Base-by-base conservation (phyloP, 2,113 vertebrate genomes). In the Epinephelus lanceolatus region DNA sequence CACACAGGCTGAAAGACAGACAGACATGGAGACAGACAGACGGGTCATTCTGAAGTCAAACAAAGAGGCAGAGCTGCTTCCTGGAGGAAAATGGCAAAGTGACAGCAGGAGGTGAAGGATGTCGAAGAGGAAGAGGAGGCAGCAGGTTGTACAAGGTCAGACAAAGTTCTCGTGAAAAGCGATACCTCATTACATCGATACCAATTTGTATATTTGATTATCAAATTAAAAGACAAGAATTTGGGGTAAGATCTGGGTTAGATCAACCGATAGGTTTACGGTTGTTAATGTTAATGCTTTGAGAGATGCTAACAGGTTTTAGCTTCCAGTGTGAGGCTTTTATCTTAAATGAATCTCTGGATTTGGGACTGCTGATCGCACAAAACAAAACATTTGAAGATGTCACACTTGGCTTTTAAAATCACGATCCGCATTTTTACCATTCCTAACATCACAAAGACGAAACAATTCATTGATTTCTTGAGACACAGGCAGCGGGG, bases 51-150 rank as follows among this genome's bases (percentile, higher is more conserved):
- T 37, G 1, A 75, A 40, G 71, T 21, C 71, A 73, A n/a, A 33
- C 57, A 30, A 30, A 61, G 27, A 60, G 72, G 59, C 59, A 11
- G 72, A 75, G 72, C 72, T 52, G 59, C 47, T 74, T 74, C 57
- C 59, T 49, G 71, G 17, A 49, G 21, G 72, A 75, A 11, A 14
- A n/a, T 6, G 45, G 27, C 18, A 51, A n/a, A 25, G 30, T 52
- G 72, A 63, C 57, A 51, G 19, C 72, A 51, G 52, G 47, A 42
- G 53, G 42, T 12, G 62, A 10, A 23, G 40, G 23, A 9, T 13
- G 83, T 71, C 4, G 55, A 30, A 17, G 51, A 71, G 52, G 40
- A 74, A 17, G 53, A 68, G 8, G 53, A 53, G 13, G 42, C 42
- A 17, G 25, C 1, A 40, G 66, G 19, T n/a, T 60, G 8, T 0